Base-by-base conservation (phyloP, 37 sponge, comb jelly and placozoan genomes). In the Dysidea cf. avara region DNA sequence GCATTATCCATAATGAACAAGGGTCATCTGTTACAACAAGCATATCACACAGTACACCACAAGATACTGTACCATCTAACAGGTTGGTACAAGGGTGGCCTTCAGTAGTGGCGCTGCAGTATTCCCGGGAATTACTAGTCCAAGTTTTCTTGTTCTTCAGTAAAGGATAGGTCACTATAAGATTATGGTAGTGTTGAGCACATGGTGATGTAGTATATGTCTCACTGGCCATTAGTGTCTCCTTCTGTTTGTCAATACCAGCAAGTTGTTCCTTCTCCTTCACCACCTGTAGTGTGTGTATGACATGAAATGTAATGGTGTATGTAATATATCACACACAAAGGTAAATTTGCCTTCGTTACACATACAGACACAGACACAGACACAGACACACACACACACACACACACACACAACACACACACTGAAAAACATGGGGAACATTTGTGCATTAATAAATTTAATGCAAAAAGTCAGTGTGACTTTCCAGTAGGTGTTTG, bases 51-150 rank as follows among this genome's bases (percentile, higher is more conserved):
- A 16, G 5, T 31, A 68, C 34, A 14, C 37, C 5, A 9, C 13
- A 21, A 66, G 40, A 59, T 2, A 50, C 57, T 40, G 40, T 48
- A 83, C 94, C 73, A 57, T 93, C 89, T 35, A 93, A 60, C 1
- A 93, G 76, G 34, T 54, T 71, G 26, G 89, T 85, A 66, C 65
- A 35, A 25, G 94, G 94, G 56, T 86, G 82, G 49, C 74, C 50
- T 38, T 64, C 48, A 34, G 86, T 68, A 40, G 67, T 56, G 22
- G 54, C 71, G 54, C 89, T 89, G 51, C 89, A 79, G 67, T 85
- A 71, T 14, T 79, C 82, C 16, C 37, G 24, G 2, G 64, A 60
- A 30, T 85, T 59, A 30, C 65, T 64, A 7, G 76, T 60, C 94
- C 94, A 93, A 7, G 59, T 49, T 21, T 6, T 29, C 68, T 55